These are phyloP conservation scores for Trichosurus vulpecula DNA, from an alignment of 2,797 vertebrate genomes.

Conservation along the genomic window DNA sequence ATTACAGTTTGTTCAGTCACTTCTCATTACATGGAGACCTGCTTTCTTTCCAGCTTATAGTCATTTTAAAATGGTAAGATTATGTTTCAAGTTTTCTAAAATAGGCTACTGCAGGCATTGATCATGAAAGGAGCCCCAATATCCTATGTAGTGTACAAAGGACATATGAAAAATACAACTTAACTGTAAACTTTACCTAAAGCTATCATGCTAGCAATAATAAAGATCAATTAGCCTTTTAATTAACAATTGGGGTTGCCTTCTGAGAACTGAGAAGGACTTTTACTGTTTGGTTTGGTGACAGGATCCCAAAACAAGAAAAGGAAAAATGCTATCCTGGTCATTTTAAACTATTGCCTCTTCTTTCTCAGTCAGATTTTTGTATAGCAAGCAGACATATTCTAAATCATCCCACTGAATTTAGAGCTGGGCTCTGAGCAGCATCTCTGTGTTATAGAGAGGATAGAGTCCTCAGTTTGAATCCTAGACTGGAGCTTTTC, in stretches of 20 bases:
- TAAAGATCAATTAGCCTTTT: slow-evolving; percentile 19
- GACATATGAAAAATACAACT: slow-evolving; percentile 28
- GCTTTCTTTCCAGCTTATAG: background rate
- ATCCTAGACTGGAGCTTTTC: background rate
- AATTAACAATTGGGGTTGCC: slow-evolving; percentile 36
- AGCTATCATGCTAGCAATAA: background rate
- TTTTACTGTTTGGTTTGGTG: slow-evolving; percentile 39
- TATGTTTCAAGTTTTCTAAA: background rate
- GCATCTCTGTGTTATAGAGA: background rate
- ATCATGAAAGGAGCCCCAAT: background rate
- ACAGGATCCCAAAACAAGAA: background rate
- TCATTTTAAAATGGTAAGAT: background rate
- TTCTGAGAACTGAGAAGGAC: slow-evolving; percentile 44
- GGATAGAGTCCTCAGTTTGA: background rate
- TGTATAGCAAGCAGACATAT: background rate
- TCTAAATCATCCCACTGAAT: background rate
- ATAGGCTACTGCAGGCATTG: background rate
- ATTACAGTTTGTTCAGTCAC: background rate
- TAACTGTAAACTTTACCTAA: background rate
- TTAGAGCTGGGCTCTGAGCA: slow-evolving; percentile 1
- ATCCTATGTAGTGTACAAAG: background rate
- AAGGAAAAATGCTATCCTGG: background rate
- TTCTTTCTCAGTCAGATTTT: background rate
- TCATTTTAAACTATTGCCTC: background rate
- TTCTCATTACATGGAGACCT: background rate